These are phyloP conservation scores for Jacana jacana DNA, from an alignment of 2,113 vertebrate species.

Conservation along the genomic window DNA sequence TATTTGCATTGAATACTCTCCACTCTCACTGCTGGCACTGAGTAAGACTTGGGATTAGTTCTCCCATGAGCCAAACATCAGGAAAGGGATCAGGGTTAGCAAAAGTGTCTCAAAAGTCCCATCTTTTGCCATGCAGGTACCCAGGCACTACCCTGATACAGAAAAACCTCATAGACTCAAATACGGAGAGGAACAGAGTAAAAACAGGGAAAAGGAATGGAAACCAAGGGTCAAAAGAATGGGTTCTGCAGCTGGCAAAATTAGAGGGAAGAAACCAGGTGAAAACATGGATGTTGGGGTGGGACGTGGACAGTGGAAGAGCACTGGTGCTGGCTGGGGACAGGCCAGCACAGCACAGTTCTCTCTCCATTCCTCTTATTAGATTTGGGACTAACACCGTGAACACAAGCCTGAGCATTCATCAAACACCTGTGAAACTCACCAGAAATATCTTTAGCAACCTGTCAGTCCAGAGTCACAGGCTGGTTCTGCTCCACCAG, in stretches of 20 bases:
- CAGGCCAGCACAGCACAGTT: background rate
- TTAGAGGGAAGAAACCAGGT: background rate
- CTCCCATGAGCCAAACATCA: background rate
- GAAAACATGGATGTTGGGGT: background rate
- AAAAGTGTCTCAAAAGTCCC: background rate
- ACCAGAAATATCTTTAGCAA: background rate
- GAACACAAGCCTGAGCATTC: background rate
- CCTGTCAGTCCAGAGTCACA: background rate
- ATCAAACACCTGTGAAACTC: background rate
- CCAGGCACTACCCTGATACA: background rate
- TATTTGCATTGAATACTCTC: background rate
- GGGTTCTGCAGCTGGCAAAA: background rate
- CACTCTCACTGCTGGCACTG: background rate
- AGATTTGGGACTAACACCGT: background rate
- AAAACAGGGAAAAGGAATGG: background rate
- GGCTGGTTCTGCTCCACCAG: background rate
- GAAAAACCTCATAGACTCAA: background rate
- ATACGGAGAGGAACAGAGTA: background rate
- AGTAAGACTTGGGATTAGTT: background rate
- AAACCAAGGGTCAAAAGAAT: background rate
- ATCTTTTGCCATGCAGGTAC: background rate
- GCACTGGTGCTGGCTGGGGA: background rate
- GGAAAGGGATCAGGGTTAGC: background rate
- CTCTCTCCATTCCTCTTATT: background rate
- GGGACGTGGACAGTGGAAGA: background rate